phyloP scores from a whole-genome alignment of 92 coral and sea anemone genomes.

The Porites cylindrica region DNA sequence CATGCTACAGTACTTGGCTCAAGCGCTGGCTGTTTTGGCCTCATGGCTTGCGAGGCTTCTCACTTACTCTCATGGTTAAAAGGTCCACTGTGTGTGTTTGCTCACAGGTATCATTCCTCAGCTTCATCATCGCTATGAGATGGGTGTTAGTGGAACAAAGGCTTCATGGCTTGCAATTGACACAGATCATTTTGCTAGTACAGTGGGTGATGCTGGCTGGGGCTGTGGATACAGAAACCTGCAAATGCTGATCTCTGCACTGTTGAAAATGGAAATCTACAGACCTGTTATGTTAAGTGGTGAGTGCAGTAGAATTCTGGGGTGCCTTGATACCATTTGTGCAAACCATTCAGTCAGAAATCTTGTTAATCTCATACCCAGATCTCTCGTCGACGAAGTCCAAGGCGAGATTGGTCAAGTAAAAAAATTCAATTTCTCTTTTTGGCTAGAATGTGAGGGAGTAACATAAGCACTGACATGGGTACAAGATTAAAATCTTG shows the following conservation, averaged over 20 bases:
- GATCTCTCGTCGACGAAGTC: too few relatives aligned
- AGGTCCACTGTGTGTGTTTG: not conserved
- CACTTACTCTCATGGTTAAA: not conserved
- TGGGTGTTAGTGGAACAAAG: conserved; percentile 88
- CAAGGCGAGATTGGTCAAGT: too few relatives aligned
- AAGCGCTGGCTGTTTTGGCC: too few relatives aligned
- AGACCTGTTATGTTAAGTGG: conserved; percentile 79
- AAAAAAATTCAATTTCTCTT: too few relatives aligned
- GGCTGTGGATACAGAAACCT: conserved; percentile 98
- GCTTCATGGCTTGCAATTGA: conserved; percentile 82
- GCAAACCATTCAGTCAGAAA: too few relatives aligned
- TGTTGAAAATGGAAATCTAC: conserved; percentile 81
- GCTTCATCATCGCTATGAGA: conserved; percentile 82
- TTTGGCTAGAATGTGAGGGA: too few relatives aligned
- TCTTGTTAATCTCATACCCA: too few relatives aligned
- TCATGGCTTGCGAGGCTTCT: too few relatives aligned
- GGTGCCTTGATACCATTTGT: too few relatives aligned
- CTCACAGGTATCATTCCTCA: conserved; percentile 83
- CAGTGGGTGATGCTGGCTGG: conserved; percentile 98
- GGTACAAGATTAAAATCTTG: too few relatives aligned
- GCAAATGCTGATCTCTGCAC: conserved; percentile 93
- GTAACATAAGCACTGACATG: too few relatives aligned
- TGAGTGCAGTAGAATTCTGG: conserved; percentile 31
- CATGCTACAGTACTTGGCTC: too few relatives aligned
- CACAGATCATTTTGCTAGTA: conserved; percentile 95